Evolutionary conservation across 2,888 invertebrate genomes (phyloP).

Genomic region (Tenthredo livida): DNA sequence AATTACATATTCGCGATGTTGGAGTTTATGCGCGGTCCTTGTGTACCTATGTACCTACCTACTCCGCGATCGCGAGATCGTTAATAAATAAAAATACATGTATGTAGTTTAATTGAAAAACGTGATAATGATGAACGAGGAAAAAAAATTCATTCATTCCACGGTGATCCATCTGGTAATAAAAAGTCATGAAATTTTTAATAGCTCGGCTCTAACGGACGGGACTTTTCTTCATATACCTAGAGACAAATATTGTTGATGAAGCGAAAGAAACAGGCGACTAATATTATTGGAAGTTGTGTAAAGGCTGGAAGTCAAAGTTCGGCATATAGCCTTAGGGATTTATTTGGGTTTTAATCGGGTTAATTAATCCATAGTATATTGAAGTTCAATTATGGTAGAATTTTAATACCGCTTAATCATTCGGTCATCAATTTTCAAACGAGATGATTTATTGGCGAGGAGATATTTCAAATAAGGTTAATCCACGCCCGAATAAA

Average conservation of each 20-base stretch:
- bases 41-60: not conserved
- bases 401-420: not conserved
- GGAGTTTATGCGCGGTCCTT: not conserved
- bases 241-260: not conserved
- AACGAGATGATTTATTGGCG: not conserved
- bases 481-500: conserved; percentile 19
- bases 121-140: not conserved
- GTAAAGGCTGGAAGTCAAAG: not conserved
- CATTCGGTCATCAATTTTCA: not conserved
- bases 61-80: not conserved
- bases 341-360: not conserved
- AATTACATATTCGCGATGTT: conserved; percentile 11
- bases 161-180: not conserved
- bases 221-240: not conserved
- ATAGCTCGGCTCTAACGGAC: not conserved
- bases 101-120: not conserved
- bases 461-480: not conserved
- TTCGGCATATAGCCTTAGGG: not conserved
- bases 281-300: not conserved
- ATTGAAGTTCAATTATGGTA: not conserved
- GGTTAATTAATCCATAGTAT: not conserved
- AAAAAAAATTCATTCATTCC: too few relatives aligned
- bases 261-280: not conserved
- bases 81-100: not conserved
- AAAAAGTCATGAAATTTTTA: not conserved